Evolutionary conservation across 2,113 vertebrate genomes (phyloP).

Genomic region (Peromyscus californicus): DNA sequence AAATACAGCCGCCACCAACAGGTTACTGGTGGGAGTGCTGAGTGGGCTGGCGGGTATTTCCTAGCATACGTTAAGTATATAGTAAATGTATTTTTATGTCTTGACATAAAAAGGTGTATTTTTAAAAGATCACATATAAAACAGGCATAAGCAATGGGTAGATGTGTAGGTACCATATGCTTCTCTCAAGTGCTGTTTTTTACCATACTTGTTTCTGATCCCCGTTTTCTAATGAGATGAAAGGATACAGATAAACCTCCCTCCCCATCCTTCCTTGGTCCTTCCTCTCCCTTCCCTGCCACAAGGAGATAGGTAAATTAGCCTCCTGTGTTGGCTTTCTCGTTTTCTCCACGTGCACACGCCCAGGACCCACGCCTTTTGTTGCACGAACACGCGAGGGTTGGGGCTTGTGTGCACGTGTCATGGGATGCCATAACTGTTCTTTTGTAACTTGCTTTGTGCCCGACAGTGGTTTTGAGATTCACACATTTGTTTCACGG

Average conservation of each 20-base stretch:
- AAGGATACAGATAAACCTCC: not conserved
- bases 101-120: not conserved
- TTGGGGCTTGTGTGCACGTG: not conserved
- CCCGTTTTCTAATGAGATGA: not conserved
- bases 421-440: not conserved
- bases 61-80: not conserved
- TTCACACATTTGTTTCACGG: too few species aligned
- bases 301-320: not conserved
- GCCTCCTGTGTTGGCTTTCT: too few species aligned
- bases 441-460: not conserved
- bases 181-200: not conserved
- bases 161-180: accelerated
- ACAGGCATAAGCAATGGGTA: too few species aligned
- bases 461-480: not conserved
- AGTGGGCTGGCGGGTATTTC: not conserved
- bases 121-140: not conserved
- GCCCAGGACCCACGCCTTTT: not conserved
- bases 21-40: not conserved
- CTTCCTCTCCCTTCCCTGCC: not conserved
- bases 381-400: not conserved
- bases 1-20: not conserved
- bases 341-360: not conserved
- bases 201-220: not conserved
- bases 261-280: not conserved
- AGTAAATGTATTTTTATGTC: not conserved